Base-by-base conservation (phyloP, 2,888 invertebrate species). In the Dendrolimus pini region DNA sequence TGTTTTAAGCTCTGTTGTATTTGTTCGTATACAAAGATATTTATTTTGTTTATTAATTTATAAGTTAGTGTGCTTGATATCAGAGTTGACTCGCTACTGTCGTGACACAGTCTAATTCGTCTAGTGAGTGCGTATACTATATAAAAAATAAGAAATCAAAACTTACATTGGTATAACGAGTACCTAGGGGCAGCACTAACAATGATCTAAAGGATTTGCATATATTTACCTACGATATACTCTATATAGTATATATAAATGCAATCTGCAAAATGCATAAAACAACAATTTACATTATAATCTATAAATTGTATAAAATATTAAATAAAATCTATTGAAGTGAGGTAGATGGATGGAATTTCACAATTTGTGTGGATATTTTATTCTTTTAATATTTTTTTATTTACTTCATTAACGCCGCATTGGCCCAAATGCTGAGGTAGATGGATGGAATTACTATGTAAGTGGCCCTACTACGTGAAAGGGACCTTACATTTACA, bases 261-360 rank as follows among this genome's bases (percentile, higher is more conserved):
- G 89, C 89, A 86, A 89, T 89, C 83, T 89, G 88, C 81, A 90
- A 90, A 89, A 89, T 89, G 89, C 90, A 90, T 88, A 89, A 89
- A 90, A 89, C 89, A 90, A 89, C 89, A 88, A 85, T 87, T 87
- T 47, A 53, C 41, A 84, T 68, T 68, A 67, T 89, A 84, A 89
- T 85, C 89, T 90, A 90, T 89, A 90, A 89, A 89, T 89, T 88
- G 89, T 90, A 90, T 90, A 90, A 90, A 90, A 90, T 89, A 90
- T 89, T 89, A 90, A 90, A 89, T 91, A 91, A 91, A 89, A 90
- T 91, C 90, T 90, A 91, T 90, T 90, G 90, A 92, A 92, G 91
- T 93, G 93, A 93, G 93, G 93, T 93, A 93, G 93, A 92, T 93
- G 93, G 93, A 93, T 93, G 93, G 93, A 93, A 93, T 93, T 89